Percentiles rank a stretch among this genome's conserved stretches.
Conservation (phyloP, 2,113 vertebrate genomes). For the Caracal caracal region DNA sequence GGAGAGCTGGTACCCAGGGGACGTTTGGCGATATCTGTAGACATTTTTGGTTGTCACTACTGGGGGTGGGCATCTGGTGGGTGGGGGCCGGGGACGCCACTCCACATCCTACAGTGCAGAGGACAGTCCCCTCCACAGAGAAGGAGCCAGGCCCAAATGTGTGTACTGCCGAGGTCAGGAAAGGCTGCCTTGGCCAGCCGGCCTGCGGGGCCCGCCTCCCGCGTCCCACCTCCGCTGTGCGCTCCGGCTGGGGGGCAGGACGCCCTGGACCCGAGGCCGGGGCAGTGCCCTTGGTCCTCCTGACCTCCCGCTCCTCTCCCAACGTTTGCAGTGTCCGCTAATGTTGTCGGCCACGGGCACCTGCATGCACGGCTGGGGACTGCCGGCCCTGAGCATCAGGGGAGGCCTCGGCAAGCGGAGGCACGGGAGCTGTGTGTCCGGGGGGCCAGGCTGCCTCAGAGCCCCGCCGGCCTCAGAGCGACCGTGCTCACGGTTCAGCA, state of each 20-base stretch:
- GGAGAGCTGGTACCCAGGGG: too few relatives aligned
- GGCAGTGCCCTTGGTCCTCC: rapidly evolving
- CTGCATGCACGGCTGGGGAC: rapidly evolving
- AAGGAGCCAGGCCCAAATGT: rapidly evolving
- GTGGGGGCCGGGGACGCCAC: background rate
- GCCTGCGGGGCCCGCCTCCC: background rate
- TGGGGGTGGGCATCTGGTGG: background rate
- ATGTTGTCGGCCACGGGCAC: background rate
- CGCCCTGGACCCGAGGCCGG: background rate
- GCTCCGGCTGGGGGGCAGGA: background rate
- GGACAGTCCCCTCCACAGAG: too few relatives aligned
- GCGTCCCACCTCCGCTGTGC: rapidly evolving
- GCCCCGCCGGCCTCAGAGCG: background rate
- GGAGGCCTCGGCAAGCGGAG: too few relatives aligned
- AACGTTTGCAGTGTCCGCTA: background rate
- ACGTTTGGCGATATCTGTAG: too few relatives aligned
- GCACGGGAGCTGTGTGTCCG: background rate
- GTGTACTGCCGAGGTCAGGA: rapidly evolving
- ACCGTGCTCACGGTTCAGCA: background rate
- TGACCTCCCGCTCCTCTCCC: rapidly evolving
- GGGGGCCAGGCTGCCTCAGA: background rate
- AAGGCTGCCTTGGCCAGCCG: rapidly evolving
- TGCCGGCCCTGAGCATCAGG: rapidly evolving
- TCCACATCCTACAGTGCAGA: background rate
- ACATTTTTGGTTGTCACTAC: too few relatives aligned